phyloP scores from a whole-genome alignment of 2,888 invertebrate genomes.

The Mycalesis mineus region DNA sequence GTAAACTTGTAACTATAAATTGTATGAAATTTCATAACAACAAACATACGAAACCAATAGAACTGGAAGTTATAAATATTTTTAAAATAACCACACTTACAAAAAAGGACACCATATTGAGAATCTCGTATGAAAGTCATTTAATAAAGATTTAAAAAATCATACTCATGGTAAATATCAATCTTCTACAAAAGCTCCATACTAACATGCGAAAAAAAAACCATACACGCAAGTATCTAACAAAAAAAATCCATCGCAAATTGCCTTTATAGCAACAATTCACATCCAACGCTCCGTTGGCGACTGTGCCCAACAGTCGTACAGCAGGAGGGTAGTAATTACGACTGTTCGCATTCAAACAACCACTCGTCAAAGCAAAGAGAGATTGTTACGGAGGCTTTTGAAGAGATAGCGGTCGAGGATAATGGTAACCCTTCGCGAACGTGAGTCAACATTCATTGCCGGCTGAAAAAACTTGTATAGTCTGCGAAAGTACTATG shows the following conservation, averaged over 20 bases:
- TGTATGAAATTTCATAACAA: too few relatives aligned
- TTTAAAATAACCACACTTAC: too few relatives aligned
- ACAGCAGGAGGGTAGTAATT: conserved; percentile 32
- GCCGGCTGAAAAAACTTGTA: conserved; percentile 14
- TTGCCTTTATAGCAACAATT: not conserved
- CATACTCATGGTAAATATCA: too few relatives aligned
- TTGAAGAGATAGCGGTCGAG: conserved; percentile 33
- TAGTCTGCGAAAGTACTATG: not conserved
- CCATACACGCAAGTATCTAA: not conserved
- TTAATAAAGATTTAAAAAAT: too few relatives aligned
- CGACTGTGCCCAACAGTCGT: conserved; percentile 7
- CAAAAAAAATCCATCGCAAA: conserved; percentile 1
- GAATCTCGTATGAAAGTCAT: too few relatives aligned
- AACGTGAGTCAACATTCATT: conserved; percentile 26
- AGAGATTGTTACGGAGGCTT: conserved; percentile 32
- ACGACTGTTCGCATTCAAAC: conserved; percentile 39
- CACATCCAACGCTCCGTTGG: conserved; percentile 13
- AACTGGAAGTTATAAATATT: too few relatives aligned
- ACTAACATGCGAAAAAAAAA: too few relatives aligned
- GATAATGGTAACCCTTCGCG: conserved; percentile 30
- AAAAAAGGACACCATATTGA: too few relatives aligned
- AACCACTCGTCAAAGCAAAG: conserved; percentile 34
- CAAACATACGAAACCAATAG: too few relatives aligned
- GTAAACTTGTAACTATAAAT: too few relatives aligned
- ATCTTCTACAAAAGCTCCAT: too few relatives aligned